These are phyloP conservation scores for Apostichopus leukothele DNA, from an alignment of 53 echinoderm and acorn worm genomes.

Conservation along the genomic window DNA sequence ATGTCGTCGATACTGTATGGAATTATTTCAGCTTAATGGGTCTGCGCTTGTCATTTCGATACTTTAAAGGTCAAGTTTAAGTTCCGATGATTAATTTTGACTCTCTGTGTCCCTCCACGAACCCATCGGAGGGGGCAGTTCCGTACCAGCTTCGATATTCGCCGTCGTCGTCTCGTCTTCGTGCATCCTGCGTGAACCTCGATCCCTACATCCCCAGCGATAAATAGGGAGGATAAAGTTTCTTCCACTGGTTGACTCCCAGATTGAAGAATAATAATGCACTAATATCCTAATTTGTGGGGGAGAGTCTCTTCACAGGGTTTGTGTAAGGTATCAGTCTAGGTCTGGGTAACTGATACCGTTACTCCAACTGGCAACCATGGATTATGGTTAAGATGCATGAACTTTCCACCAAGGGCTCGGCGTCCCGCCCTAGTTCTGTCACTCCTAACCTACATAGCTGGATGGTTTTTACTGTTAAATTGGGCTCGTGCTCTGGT, in stretches of 20 bases:
- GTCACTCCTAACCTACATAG: constrained; percentile 44
- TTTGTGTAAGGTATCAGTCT: constrained; percentile 36
- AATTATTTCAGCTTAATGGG: no score
- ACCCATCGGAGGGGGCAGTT: neutral
- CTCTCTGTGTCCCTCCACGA: neutral
- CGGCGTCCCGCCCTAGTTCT: constrained; percentile 41
- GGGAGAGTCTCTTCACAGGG: constrained; percentile 39
- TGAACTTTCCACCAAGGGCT: constrained; percentile 42
- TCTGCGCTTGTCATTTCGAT: no score
- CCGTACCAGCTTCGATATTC: neutral
- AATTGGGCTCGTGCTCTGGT: constrained; percentile 41
- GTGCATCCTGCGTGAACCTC: neutral
- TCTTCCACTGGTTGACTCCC: constrained; percentile 1
- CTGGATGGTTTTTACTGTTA: constrained; percentile 33
- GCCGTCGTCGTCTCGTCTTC: neutral
- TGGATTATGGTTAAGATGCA: constrained; percentile 23
- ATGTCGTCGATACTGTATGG: no score
- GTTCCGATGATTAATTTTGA: neutral
- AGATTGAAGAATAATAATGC: constrained; percentile 41
- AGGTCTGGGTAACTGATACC: constrained; percentile 41
- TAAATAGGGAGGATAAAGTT: constrained; percentile 13
- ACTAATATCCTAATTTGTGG: constrained; percentile 42
- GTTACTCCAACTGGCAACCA: constrained; percentile 30
- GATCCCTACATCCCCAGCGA: constrained; percentile 29
- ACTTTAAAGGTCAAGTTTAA: neutral